Evolutionary conservation across 64 coral and sea anemone species (phyloP).

Genomic region (Pocillopora damicornis): DNA sequence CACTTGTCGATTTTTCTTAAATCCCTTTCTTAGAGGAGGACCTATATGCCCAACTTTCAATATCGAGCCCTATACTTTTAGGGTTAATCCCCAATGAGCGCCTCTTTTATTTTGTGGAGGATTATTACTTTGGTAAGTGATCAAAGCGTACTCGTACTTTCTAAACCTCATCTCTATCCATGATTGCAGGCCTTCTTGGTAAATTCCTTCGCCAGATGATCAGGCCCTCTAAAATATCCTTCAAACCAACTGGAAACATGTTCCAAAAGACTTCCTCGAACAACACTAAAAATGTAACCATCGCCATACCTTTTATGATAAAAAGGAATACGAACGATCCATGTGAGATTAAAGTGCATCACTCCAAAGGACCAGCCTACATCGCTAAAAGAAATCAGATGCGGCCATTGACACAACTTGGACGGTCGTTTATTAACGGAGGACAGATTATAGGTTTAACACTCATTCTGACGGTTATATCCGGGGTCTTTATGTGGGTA

Average conservation of each 20-base stretch:
- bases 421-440: constrained; percentile 74
- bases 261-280: constrained; percentile 25
- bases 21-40: no score
- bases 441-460: constrained; percentile 83
- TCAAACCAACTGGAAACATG: background rate
- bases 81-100: no score
- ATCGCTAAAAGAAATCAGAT: constrained; percentile 62
- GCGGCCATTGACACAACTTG: constrained; percentile 74
- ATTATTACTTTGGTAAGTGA: background rate
- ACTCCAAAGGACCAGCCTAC: constrained; percentile 69
- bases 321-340: constrained; percentile 6
- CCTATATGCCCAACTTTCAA: no score
- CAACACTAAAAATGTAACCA: constrained; percentile 24
- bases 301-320: constrained; percentile 50
- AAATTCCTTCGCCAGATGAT: background rate
- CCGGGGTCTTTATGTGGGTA: constrained; percentile 82
- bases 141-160: background rate
- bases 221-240: background rate
- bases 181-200: background rate
- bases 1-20: no score
- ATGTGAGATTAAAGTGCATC: constrained; percentile 48
- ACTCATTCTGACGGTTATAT: constrained; percentile 79
- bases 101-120: background rate
- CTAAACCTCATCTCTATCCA: background rate
- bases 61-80: no score